Base-by-base conservation (phyloP, 1,140 invertebrate species). In the Meteorus sp. region DNA sequence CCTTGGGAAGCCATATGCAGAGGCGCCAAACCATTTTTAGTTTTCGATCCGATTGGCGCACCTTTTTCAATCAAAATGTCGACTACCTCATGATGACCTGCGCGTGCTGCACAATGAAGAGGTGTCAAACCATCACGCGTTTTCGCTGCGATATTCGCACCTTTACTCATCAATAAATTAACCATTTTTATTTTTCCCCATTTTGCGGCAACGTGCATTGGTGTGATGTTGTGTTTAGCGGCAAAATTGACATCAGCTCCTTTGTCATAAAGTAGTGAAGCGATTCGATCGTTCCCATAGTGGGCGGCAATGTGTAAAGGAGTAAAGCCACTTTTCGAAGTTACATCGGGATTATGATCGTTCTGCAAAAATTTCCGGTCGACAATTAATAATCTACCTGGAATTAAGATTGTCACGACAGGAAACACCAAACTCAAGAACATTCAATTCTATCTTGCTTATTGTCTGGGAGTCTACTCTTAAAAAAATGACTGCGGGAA, bases 221-320 rank as follows among this genome's bases (percentile, higher is more conserved):
- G 93, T 7, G 92, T 94, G 59, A 96, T 95, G 72, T 92, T 92
- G 75, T 95, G 93, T 84, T 98, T 97, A 11, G 97, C 97, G 45
- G 92, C 88, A 70, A 90, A 96, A 79, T 99, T 99, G 22, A 98
- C 91, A 81, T 99, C 94, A 20, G 97, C 97, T 20, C 93, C 92
- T 73, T 90, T 89, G 33, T 94, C 88, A 31, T 98, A 86, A 41
- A 99, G 83, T 57, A 98, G 84, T 58, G 85, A 89, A 37, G 94
- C 97, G 60, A 99, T 95, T 74, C 92, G 92, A 68, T 94, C 91
- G 79, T 99, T 99, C 20, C 97, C 97, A 81, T 99, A 99, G 82
- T 99, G 98, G 17, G 96, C 91, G 20, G 97, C 95, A 69, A 99
- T 99, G 80, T 99, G 97, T 15, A 99, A 84, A 1, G 97, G 96